phyloP scores from a whole-genome alignment of 2,888 invertebrate species.

The Lamellibrachia satsuma region DNA sequence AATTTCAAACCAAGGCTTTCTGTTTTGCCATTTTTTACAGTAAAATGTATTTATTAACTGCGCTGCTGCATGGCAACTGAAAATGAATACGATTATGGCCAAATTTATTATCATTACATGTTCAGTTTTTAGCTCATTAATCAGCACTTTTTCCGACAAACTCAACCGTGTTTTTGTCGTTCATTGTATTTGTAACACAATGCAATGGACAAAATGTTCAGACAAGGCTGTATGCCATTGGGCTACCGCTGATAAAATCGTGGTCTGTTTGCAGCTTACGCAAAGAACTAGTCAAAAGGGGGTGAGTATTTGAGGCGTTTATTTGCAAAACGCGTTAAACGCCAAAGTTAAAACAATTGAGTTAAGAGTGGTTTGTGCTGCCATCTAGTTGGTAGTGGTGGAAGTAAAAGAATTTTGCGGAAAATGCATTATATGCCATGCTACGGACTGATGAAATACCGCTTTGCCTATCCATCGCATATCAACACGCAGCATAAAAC shows the following conservation, averaged over 20 bases:
- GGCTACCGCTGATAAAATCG: too few species aligned
- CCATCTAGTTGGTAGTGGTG: too few species aligned
- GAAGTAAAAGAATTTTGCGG: too few species aligned
- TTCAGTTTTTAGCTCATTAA: background rate
- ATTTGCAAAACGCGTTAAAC: too few species aligned
- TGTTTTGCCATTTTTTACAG: background rate
- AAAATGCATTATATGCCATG: too few species aligned
- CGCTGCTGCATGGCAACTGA: background rate
- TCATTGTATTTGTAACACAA: background rate
- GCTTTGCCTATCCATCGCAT: too few species aligned
- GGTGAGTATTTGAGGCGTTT: too few species aligned
- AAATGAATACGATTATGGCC: background rate
- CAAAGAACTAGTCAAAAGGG: background rate
- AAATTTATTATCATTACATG: background rate
- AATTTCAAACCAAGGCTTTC: background rate
- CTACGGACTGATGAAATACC: too few species aligned
- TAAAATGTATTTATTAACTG: background rate
- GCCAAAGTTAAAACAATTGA: too few species aligned
- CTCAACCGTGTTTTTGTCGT: background rate
- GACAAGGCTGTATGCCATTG: background rate
- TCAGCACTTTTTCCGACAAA: background rate
- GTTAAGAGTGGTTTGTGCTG: too few species aligned
- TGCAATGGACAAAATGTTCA: background rate
- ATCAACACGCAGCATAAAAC: too few species aligned
- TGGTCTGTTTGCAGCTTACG: background rate